Evolutionary conservation across 2,113 vertebrate genomes (phyloP), one percentile per base, ranked within the genome.

Genomic region (Oreochromis aureus): DNA sequence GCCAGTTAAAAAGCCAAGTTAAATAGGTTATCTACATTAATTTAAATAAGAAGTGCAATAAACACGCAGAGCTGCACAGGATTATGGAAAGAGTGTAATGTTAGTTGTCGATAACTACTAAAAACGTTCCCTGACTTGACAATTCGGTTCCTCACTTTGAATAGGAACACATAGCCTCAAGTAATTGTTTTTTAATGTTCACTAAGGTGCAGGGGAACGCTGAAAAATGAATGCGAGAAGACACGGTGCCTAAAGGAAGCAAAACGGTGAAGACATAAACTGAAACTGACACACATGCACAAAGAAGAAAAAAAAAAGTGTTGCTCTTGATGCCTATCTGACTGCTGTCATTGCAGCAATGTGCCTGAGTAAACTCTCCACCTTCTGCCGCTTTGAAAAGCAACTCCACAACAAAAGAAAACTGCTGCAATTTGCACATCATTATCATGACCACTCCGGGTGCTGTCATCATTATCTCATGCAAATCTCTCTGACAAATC

Each of bases 361-460:
- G 39, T 15, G 10, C 58, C 87, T 56, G 51, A 86, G 69, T 59
- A 71, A 78, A 82, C 39, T 82, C 83, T 51, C 80, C 34, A 78
- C 44, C 78, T 78, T 63, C 53, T 71, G 82, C 32, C 84, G 82
- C 69, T 83, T 83, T 51, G 79, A 91, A 89, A 92, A 36, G 44
- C 73, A 92, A 89, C 80, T 82, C 82, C 32, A 83, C 61, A 85
- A 90, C 79, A 92, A 92, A 76, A 73, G 56, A 83, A 90, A 91
- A 90, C 32, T 89, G 90, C 91, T 91, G 87, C 92, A 86, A 87
- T 63, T 11, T 73, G 83, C 87, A 87, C 2, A 5, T 82, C 39
- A 36, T 48, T 30, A 12, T 39, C 10, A 27, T 41, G 58, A 73
- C 44, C 41, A 78, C 22, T 27, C 10, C 7, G 54, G 24, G 22